Evolutionary conservation across 2,888 invertebrate genomes (phyloP).

Genomic region (Megalurothrips usitatus): DNA sequence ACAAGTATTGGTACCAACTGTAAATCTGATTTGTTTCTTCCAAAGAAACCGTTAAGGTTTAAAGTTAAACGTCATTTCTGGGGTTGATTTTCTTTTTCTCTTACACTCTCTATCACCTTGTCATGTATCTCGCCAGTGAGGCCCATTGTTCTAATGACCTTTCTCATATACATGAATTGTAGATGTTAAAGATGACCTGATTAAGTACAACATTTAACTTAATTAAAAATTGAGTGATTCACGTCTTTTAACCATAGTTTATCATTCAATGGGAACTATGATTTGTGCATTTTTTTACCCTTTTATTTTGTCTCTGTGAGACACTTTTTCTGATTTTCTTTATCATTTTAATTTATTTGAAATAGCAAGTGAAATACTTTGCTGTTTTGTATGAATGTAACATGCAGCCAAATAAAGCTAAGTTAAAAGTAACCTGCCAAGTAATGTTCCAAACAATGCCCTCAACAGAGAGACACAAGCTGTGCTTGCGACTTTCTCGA

Average conservation of each 20-base stretch:
- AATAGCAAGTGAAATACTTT: not conserved
- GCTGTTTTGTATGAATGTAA: slow-evolving; percentile 26
- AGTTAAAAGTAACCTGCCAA: slow-evolving; percentile 10
- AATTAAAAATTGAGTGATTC: not conserved
- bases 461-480: not conserved
- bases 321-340: not conserved
- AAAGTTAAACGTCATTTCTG: not conserved
- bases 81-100: not conserved
- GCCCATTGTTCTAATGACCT: not conserved
- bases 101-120: not conserved
- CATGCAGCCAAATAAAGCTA: slow-evolving; percentile 23
- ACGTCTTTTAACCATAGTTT: slow-evolving; percentile 4
- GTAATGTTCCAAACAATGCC: slow-evolving; percentile 1
- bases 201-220: slow-evolving; percentile 15
- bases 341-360: slow-evolving; percentile 14
- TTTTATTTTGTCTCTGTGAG: slow-evolving; percentile 20
- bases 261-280: slow-evolving; percentile 15
- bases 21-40: not conserved
- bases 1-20: not conserved
- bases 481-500: not conserved
- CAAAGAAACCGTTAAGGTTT: not conserved
- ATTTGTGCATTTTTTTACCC: slow-evolving; percentile 10
- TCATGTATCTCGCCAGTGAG: not conserved
- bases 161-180: not conserved
- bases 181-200: slow-evolving; percentile 10